phyloP scores from a whole-genome alignment of 2,113 vertebrate species.

The Gobio gobio region DNA sequence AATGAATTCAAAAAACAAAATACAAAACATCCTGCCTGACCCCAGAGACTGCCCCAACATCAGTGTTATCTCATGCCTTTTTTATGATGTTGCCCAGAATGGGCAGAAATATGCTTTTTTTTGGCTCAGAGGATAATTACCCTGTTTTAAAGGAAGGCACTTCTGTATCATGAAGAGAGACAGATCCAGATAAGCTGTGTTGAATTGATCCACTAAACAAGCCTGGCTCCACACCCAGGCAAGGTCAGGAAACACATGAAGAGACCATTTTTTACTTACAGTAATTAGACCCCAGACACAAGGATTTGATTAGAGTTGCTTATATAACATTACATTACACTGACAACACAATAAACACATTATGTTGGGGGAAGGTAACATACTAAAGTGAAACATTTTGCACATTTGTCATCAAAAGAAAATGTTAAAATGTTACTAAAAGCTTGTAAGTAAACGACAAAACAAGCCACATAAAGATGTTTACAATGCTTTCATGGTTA shows the following conservation, averaged over 20 bases:
- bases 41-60: neutral
- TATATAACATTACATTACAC: neutral
- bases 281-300: neutral
- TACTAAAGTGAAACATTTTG: neutral
- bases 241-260: neutral
- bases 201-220: conserved; percentile 12
- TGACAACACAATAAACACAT: neutral
- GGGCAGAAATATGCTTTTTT: conserved; percentile 32
- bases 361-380: neutral
- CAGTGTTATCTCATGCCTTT: neutral
- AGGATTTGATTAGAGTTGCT: neutral
- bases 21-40: neutral
- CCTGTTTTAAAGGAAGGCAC: neutral
- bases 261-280: neutral
- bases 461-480: neutral
- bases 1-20: neutral
- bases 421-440: neutral
- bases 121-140: conserved; percentile 2
- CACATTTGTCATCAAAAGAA: neutral
- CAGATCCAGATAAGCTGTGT: neutral
- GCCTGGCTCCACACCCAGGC: neutral
- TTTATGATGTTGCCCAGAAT: neutral
- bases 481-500: neutral
- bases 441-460: neutral
- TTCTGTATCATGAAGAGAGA: neutral